phyloP scores from a whole-genome alignment of 2,888 invertebrate genomes.

The Temnothorax ravouxi region DNA sequence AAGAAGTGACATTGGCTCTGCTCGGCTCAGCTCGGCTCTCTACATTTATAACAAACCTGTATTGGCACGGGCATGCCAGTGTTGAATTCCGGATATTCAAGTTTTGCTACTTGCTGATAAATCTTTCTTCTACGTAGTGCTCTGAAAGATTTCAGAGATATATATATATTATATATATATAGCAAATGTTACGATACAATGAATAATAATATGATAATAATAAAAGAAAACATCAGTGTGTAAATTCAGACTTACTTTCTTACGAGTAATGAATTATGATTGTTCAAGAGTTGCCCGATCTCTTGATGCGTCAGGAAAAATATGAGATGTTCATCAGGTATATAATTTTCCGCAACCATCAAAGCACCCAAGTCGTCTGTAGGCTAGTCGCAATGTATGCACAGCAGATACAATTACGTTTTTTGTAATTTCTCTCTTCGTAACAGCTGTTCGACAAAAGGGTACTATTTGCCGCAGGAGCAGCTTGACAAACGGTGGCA shows the following conservation, averaged over 20 bases:
- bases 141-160: too few relatives aligned
- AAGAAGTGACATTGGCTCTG: too few relatives aligned
- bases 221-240: background rate
- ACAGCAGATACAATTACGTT: constrained; percentile 87
- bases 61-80: constrained; percentile 86
- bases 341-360: constrained; percentile 89
- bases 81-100: constrained; percentile 90
- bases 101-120: constrained; percentile 88
- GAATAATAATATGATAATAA: background rate
- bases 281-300: constrained; percentile 88
- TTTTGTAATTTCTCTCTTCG: constrained; percentile 90
- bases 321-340: constrained; percentile 90
- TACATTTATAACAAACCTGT: constrained; percentile 58
- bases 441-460: constrained; percentile 89
- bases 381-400: constrained; percentile 89
- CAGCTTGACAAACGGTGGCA: constrained; percentile 87
- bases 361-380: constrained; percentile 88
- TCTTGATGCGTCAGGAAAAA: constrained; percentile 91
- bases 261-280: constrained; percentile 76
- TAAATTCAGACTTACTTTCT: constrained; percentile 76
- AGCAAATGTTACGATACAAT: background rate
- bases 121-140: constrained; percentile 90
- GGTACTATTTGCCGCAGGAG: constrained; percentile 89
- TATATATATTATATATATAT: too few relatives aligned
- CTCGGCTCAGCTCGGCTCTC: too few relatives aligned